Conservation (phyloP, 2,797 vertebrate species). For the Meda fulgida region DNA sequence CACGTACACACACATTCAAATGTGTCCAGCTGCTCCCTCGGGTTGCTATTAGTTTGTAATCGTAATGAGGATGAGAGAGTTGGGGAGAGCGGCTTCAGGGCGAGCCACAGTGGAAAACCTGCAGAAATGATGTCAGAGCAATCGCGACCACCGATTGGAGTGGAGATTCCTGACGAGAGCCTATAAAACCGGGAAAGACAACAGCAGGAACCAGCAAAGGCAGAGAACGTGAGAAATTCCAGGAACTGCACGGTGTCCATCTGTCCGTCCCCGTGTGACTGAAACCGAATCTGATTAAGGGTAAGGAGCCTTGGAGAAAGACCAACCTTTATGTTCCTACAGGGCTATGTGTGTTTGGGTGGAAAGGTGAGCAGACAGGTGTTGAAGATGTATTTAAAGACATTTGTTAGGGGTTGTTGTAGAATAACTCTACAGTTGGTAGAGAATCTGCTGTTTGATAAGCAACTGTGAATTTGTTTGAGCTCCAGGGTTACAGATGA, state of each 20-base stretch:
- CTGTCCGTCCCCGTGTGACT: constrained; percentile 49
- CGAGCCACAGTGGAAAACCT: constrained; percentile 85
- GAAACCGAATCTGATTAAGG: constrained; percentile 61
- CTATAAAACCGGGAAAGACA: constrained; percentile 88
- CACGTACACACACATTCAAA: constrained; percentile 37
- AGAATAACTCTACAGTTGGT: background rate
- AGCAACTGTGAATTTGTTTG: constrained; percentile 12
- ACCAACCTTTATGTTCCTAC: constrained; percentile 5
- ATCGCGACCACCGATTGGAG: constrained; percentile 86
- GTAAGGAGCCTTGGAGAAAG: constrained; percentile 56
- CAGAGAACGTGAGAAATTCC: constrained; percentile 66
- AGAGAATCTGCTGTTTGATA: constrained; percentile 26
- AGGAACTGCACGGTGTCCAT: constrained; percentile 58
- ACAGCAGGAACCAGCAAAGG: constrained; percentile 71
- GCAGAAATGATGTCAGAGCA: constrained; percentile 89
- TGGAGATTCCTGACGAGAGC: constrained; percentile 80
- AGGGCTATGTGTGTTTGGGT: constrained; percentile 21
- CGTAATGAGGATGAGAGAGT: constrained; percentile 67
- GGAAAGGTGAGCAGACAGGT: constrained; percentile 46
- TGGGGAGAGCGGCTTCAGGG: constrained; percentile 71
- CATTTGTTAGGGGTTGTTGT: background rate
- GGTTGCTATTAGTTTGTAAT: constrained; percentile 73
- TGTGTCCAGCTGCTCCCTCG: constrained; percentile 55
- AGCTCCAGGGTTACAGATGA: constrained; percentile 8
- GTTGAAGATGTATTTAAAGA: constrained; percentile 22